Evolutionary conservation across 2,888 invertebrate species (phyloP).

Genomic region (Halocaridina rubra): DNA sequence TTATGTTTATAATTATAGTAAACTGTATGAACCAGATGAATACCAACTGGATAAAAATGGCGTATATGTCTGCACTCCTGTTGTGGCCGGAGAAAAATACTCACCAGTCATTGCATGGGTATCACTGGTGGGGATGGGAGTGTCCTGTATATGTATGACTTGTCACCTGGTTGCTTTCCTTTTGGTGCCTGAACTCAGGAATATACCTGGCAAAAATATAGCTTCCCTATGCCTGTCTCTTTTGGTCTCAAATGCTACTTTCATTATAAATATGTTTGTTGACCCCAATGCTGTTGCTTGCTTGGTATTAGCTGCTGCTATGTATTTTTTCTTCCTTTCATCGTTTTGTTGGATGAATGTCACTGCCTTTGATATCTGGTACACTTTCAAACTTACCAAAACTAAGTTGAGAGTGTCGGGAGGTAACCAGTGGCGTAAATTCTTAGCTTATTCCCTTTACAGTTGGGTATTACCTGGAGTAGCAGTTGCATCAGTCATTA

Average conservation of each 20-base stretch:
- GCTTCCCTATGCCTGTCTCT: slow-evolving; percentile 71
- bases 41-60: neutral
- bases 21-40: neutral
- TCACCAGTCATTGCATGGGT: slow-evolving; percentile 68
- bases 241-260: slow-evolving; percentile 70
- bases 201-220: slow-evolving; percentile 72
- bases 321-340: slow-evolving; percentile 71
- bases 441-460: slow-evolving; percentile 69
- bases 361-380: slow-evolving; percentile 71
- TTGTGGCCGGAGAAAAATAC: slow-evolving; percentile 64
- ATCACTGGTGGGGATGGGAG: slow-evolving; percentile 69
- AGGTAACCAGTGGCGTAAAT: slow-evolving; percentile 69
- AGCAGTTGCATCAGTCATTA: neutral
- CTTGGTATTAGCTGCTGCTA: slow-evolving; percentile 68
- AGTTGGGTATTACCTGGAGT: slow-evolving; percentile 68
- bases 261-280: slow-evolving; percentile 69
- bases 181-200: slow-evolving; percentile 70
- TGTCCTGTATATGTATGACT: slow-evolving; percentile 70
- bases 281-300: slow-evolving; percentile 66
- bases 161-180: slow-evolving; percentile 70
- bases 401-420: slow-evolving; percentile 69
- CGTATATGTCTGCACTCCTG: slow-evolving; percentile 7
- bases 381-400: slow-evolving; percentile 69
- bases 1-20: neutral
- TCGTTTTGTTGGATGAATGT: slow-evolving; percentile 73